These are phyloP conservation scores for Ianthella basta DNA, from an alignment of 37 sponge, comb jelly and placozoan species.

Conservation along the genomic window DNA sequence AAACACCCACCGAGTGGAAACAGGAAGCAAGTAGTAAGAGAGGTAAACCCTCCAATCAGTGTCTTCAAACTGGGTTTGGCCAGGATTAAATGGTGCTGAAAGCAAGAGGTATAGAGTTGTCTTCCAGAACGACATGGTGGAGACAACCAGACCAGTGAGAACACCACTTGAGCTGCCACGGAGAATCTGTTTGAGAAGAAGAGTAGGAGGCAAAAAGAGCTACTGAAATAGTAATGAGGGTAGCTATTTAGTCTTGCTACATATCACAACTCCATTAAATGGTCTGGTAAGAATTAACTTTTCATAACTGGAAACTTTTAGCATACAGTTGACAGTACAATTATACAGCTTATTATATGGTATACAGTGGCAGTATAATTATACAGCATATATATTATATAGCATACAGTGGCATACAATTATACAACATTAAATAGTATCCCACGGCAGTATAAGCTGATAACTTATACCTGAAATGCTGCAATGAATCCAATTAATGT, in stretches of 20 bases:
- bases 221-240: neutral
- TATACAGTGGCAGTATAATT: no score
- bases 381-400: no score
- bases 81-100: slow-evolving; percentile 51
- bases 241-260: no score
- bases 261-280: no score
- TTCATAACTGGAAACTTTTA: no score
- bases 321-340: no score
- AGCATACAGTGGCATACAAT: no score
- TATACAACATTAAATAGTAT: no score
- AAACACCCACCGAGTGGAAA: slow-evolving; percentile 72
- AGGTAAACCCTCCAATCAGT: slow-evolving; percentile 36
- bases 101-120: slow-evolving; percentile 70
- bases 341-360: no score
- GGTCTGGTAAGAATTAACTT: no score
- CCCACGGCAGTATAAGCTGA: no score
- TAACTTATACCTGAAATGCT: neutral
- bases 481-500: neutral
- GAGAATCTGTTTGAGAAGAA: slow-evolving; percentile 31
- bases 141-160: slow-evolving; percentile 50
- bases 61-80: slow-evolving; percentile 29
- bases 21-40: slow-evolving; percentile 53
- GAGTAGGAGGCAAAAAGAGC: neutral
- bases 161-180: slow-evolving; percentile 18
- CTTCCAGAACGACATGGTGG: slow-evolving; percentile 80